Percentiles rank a stretch among this genome's conserved stretches.
phyloP scores from a whole-genome alignment of 2,797 vertebrate species.

The Diplodus puntazzo region DNA sequence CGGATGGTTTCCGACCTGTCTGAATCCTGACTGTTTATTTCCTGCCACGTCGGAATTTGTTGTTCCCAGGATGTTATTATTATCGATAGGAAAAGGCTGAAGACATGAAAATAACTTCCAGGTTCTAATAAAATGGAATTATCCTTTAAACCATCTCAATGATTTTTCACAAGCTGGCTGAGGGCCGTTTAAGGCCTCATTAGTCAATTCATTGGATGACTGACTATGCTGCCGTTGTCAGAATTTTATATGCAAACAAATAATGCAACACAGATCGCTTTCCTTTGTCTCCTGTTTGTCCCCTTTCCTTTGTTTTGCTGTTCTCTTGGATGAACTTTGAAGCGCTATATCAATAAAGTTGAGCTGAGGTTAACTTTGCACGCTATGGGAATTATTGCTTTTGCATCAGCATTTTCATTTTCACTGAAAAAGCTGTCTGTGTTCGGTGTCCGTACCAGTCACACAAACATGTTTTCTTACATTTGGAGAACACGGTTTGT shows the following conservation, averaged over 20 bases:
- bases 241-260: not conserved
- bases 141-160: not conserved
- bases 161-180: not conserved
- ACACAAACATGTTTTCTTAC: too few relatives aligned
- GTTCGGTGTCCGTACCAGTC: too few relatives aligned
- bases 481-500: too few relatives aligned
- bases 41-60: not conserved
- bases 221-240: not conserved
- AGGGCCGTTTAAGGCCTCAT: not conserved
- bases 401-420: too few relatives aligned
- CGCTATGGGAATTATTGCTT: too few relatives aligned
- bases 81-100: not conserved
- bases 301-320: not conserved
- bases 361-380: not conserved
- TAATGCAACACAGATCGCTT: slow-evolving; percentile 1
- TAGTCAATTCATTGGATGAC: slow-evolving; percentile 4
- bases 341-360: not conserved
- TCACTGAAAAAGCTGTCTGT: too few relatives aligned
- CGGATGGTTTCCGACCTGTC: not conserved
- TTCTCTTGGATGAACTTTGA: not conserved
- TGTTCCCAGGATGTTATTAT: not conserved
- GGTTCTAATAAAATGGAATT: not conserved
- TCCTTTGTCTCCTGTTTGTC: not conserved
- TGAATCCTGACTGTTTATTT: not conserved
- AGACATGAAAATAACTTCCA: not conserved